Base-by-base conservation (phyloP, 2,113 vertebrate genomes). In the Chaetodon trifascialis region DNA sequence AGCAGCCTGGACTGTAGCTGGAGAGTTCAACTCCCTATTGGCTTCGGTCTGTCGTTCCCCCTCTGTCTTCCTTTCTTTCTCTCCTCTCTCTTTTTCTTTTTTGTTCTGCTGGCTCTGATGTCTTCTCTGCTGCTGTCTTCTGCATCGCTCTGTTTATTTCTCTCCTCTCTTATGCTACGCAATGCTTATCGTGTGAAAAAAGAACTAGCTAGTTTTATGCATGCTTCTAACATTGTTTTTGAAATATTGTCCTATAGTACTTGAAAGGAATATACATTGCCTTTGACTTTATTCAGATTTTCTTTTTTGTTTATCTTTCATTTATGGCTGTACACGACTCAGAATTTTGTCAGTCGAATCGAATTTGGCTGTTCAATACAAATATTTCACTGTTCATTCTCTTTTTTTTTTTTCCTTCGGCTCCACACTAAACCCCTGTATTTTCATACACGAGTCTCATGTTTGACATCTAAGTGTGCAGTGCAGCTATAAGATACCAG, bases 1-100 rank as follows among this genome's bases (percentile, higher is more conserved):
- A 99, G 97, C 93, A 99, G 97, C 86, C 95, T 98, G 92, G 98
- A 99, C 91, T 99, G 98, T 74, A 99, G 95, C 23, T 99, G 98
- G 98, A 97, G 96, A 59, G 96, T 99, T 87, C 96, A 96, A 42
- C 94, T 99, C 49, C 97, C 97, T 19, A 86, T 99, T 85, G 98
- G 98, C 21, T 99, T 99, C 68, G 98, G 98, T 99, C 75, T 87
- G 88, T 95, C 88, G 84, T 84, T 83, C 52, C 7, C 19, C 51
- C 34, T 58, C 68, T 54, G 2, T 59, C 17, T 68, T 47, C 15
- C n/a, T 66, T 49, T 38, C 46, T 58, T 30, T 16, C 11, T 19
- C n/a, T 54, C 5, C 6, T n/a, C 16, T 73, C 51, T 60, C 14
- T 44, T 36, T 23, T 15, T 69, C 14, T 46, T 59, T 36, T 21